phyloP scores from a whole-genome alignment of 2,113 vertebrate species.

The Daboia siamensis region DNA sequence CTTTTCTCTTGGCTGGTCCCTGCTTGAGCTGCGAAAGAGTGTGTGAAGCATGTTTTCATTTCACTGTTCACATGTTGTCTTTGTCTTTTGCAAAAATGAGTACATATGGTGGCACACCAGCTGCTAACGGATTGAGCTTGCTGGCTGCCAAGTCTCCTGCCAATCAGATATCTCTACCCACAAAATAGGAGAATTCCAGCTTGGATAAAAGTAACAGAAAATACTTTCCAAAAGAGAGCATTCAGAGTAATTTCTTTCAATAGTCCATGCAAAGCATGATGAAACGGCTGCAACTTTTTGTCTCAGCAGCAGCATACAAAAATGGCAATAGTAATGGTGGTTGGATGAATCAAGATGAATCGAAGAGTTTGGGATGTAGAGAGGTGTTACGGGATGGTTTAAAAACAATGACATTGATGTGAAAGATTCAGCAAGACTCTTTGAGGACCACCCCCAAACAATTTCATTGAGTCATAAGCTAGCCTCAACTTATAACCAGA shows the following conservation, averaged over 20 bases:
- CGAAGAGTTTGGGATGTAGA: neutral
- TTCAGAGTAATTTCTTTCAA: neutral
- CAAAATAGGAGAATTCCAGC: neutral
- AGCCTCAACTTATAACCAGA: neutral
- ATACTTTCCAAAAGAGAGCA: neutral
- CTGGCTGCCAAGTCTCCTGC: neutral
- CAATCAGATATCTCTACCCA: neutral
- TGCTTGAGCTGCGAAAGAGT: neutral
- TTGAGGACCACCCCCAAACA: neutral
- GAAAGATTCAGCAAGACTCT: neutral
- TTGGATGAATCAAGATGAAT: neutral
- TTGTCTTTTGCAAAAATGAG: neutral
- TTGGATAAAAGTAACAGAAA: neutral
- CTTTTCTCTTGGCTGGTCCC: neutral
- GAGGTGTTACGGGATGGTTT: neutral
- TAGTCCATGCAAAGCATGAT: neutral
- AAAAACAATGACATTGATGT: neutral
- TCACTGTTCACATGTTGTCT: neutral
- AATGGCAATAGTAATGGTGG: neutral
- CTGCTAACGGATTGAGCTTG: neutral
- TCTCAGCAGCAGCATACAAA: neutral
- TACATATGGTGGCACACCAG: neutral
- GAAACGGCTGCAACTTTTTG: neutral
- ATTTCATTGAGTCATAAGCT: neutral
- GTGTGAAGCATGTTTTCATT: neutral